These are phyloP conservation scores for Coregonus clupeaformis DNA, from an alignment of 2,113 vertebrate species.

Conservation along the genomic window DNA sequence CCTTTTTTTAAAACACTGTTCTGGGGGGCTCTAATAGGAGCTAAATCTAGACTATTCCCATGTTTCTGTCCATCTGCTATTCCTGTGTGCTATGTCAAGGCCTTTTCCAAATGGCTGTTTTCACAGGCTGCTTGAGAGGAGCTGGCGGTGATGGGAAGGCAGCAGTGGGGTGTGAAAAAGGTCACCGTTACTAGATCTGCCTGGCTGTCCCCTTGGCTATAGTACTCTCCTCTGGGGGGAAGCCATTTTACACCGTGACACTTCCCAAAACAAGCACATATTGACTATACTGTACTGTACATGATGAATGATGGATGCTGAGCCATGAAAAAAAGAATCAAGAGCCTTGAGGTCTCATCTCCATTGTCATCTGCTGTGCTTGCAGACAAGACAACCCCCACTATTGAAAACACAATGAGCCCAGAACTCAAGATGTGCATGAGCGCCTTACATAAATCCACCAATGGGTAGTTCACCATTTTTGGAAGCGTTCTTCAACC, in stretches of 20 bases:
- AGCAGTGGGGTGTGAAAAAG: conserved; percentile 25
- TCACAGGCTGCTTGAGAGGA: conserved; percentile 25
- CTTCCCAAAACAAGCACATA: conserved; percentile 3
- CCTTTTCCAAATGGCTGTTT: conserved; percentile 41
- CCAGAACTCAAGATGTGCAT: too few relatives aligned
- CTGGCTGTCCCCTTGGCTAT: neutral
- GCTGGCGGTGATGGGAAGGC: neutral
- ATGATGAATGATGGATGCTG: neutral
- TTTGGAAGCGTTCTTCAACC: too few relatives aligned
- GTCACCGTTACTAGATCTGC: conserved; percentile 13
- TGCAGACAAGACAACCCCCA: neutral
- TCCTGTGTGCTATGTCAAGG: neutral
- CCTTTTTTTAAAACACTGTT: neutral
- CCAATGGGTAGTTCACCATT: too few relatives aligned
- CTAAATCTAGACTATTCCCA: conserved; percentile 21
- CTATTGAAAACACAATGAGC: neutral
- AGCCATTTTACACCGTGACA: neutral
- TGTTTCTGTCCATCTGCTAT: conserved; percentile 12
- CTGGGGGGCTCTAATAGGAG: neutral
- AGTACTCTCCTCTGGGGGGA: conserved; percentile 11
- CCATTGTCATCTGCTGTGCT: neutral
- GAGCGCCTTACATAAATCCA: too few relatives aligned
- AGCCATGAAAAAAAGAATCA: neutral
- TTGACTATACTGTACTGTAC: neutral
- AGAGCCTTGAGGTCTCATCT: neutral